Percentiles rank a stretch among this genome's conserved stretches.
These are phyloP conservation scores for Neoseiulus cucumeris DNA, from an alignment of 1,140 invertebrate genomes.

Conservation along the genomic window DNA sequence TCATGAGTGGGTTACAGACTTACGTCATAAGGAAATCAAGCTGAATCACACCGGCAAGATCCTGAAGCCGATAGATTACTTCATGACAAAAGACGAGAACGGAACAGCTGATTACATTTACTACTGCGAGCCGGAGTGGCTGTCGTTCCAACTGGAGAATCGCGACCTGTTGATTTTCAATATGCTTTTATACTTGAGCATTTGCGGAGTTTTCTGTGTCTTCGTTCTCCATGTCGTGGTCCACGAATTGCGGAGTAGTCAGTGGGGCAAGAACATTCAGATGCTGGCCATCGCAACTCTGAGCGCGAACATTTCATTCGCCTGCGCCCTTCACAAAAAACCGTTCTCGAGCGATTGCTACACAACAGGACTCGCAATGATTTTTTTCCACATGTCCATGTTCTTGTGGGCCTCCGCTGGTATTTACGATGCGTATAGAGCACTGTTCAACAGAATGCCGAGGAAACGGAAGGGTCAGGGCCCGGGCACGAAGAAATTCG, in stretches of 20 bases:
- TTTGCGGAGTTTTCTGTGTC: not conserved
- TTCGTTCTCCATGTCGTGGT: not conserved
- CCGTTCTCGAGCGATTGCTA: constrained; percentile 8
- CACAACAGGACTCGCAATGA: constrained; percentile 2
- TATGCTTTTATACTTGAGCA: not conserved
- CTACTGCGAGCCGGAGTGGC: constrained; percentile 1
- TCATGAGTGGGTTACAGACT: not conserved
- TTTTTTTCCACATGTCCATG: constrained; percentile 4
- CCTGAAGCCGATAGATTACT: not conserved
- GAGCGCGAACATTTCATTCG: not conserved
- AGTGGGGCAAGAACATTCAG: constrained; percentile 5
- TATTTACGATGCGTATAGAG: not conserved
- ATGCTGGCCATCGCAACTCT: not conserved
- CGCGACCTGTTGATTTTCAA: not conserved
- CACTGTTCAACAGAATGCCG: not conserved
- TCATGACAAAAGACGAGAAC: not conserved
- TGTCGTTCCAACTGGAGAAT: not conserved
- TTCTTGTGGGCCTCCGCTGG: not conserved
- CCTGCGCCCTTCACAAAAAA: not conserved
- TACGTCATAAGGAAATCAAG: not conserved
- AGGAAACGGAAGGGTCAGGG: not conserved
- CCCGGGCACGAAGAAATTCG: not conserved
- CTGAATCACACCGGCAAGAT: constrained; percentile 7
- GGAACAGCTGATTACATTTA: not conserved
- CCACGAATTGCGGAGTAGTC: constrained; percentile 3